Evolutionary conservation across 2,888 invertebrate species (phyloP).

Genomic region (Brachypalpus laphriformis): DNA sequence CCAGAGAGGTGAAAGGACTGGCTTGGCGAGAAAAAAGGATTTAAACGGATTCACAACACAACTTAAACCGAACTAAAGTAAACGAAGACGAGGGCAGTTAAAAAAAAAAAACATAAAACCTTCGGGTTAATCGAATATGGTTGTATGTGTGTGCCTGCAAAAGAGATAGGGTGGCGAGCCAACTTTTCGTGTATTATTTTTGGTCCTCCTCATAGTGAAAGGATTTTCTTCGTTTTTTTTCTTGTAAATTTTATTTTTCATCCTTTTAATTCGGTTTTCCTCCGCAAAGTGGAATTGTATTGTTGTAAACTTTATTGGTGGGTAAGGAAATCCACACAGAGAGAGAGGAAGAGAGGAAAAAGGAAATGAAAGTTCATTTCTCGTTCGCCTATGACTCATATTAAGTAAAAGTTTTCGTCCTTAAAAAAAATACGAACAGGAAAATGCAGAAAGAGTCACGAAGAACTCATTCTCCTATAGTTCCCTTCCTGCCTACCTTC

Average conservation of each 20-base stretch:
- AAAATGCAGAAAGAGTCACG: constrained; percentile 23
- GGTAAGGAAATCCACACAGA: constrained; percentile 12
- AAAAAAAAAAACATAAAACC: constrained; percentile 31
- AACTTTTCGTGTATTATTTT: constrained; percentile 38
- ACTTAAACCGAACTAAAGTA: constrained; percentile 54
- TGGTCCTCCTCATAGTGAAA: constrained; percentile 5
- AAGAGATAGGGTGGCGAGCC: neutral
- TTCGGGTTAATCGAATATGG: constrained; percentile 60
- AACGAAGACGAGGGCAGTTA: constrained; percentile 29
- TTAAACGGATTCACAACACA: constrained; percentile 54
- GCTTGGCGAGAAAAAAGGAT: constrained; percentile 37
- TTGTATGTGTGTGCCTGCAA: neutral
- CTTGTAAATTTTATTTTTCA: constrained; percentile 60
- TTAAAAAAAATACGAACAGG: constrained; percentile 14
- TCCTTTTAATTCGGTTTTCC: constrained; percentile 71
- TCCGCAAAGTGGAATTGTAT: constrained; percentile 60
- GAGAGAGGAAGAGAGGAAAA: neutral
- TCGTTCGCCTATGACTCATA: constrained; percentile 71
- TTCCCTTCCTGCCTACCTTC: neutral
- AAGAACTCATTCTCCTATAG: constrained; percentile 22
- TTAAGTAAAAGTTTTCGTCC: constrained; percentile 63
- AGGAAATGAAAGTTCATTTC: constrained; percentile 61
- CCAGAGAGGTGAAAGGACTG: constrained; percentile 45
- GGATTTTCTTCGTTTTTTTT: constrained; percentile 41
- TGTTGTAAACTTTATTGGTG: constrained; percentile 62